Evolutionary conservation across 2,888 invertebrate genomes (phyloP), one percentile per base, ranked within the genome.

Genomic region (Aspidiotus rigidus): DNA sequence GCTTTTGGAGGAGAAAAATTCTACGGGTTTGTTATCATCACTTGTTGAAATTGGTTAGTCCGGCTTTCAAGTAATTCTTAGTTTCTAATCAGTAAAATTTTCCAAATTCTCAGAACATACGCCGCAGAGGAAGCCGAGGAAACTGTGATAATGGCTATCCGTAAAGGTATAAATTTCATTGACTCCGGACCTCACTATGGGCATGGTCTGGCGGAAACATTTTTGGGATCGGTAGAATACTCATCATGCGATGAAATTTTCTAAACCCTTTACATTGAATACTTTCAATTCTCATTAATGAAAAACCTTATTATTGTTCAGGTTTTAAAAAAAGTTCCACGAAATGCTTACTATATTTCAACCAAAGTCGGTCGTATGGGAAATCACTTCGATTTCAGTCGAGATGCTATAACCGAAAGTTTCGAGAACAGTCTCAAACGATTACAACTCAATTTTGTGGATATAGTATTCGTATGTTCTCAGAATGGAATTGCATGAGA

Each of bases 131-230:
- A 86, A 73, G 86, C 86, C 54, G 82, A 88, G 64, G 79, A 82
- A 69, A 84, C 91, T 0, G 82, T 96, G 53, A 82, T 82, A 64
- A 81, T 85, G 73, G 87, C 89, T 0, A 77, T 96, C 3, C 86
- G 84, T 76, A 81, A 80, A 54, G 96, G 95, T 7, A 83, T 97
- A 16, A 97, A 97, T 80, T 93, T 90, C 75, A 84, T 97, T 70
- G 96, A 97, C 77, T 94, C 93, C 0, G 90, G 89, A 0, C 93
- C 93, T 0, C 96, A 87, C 86, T 96, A 96, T 76, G 96, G 96
- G 0, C 87, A 92, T 76, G 91, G 94, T 0, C 83, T 82, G 71
- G 89, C 95, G 0, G 95, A 96, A 79, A 82, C 81, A 72, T 81
- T 88, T 11, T 79, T 95, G 28, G 96, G 95, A 72, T 86, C 89